A percentile compares a stretch with the other conserved stretches of the same genome.
These are phyloP conservation scores for Epinephelus coioides DNA, from an alignment of 2,797 vertebrate species.

Conservation along the genomic window DNA sequence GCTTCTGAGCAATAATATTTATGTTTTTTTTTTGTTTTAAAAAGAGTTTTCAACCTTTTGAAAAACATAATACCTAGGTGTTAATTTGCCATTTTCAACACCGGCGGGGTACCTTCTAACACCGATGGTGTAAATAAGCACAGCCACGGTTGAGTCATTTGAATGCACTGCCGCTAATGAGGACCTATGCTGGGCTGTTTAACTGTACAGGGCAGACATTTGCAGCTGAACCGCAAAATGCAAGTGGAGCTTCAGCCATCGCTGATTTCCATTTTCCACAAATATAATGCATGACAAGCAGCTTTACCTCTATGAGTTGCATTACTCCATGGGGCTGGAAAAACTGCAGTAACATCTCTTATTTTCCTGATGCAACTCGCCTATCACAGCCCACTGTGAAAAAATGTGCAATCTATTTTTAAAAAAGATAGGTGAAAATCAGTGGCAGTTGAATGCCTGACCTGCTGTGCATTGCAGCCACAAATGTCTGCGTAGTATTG, in stretches of 20 bases:
- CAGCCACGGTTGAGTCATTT: conserved; percentile 33
- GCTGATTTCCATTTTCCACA: conserved; percentile 12
- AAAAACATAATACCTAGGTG: not conserved
- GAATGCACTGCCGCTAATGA: conserved; percentile 36
- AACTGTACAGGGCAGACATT: conserved; percentile 27
- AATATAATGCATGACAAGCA: not conserved
- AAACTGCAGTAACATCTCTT: not conserved
- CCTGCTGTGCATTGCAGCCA: not conserved
- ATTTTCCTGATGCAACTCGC: not conserved
- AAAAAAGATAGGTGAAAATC: conserved; percentile 3
- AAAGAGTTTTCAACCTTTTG: not conserved
- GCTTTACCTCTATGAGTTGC: not conserved
- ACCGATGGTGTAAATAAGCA: conserved; percentile 36
- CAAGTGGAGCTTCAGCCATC: conserved; percentile 10
- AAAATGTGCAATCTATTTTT: not conserved
- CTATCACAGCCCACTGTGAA: not conserved
- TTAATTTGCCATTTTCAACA: conserved; percentile 35
- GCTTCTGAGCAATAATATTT: not conserved
- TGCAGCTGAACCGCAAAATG: conserved; percentile 34
- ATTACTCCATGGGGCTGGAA: not conserved
- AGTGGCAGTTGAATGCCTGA: not conserved
- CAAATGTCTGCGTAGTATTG: not conserved
- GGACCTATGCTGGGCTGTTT: conserved; percentile 32
- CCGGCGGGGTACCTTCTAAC: not conserved
- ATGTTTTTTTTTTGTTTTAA: conserved; percentile 1